These are phyloP conservation scores for Eulemur macaco DNA, from an alignment of 2,113 vertebrate species.

Conservation along the genomic window DNA sequence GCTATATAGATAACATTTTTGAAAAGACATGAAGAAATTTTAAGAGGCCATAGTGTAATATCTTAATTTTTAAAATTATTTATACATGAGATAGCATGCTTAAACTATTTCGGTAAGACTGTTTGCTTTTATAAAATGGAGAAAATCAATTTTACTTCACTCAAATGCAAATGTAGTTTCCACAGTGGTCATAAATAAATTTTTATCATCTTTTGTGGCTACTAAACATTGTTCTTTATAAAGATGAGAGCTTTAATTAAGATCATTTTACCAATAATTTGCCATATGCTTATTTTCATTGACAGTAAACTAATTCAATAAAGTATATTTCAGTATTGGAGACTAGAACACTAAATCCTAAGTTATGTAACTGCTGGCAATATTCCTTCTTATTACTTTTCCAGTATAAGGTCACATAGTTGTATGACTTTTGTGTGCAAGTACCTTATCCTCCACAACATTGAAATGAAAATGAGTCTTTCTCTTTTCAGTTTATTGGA, in stretches of 20 bases:
- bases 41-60: background rate
- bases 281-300: background rate
- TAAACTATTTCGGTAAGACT: background rate
- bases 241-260: background rate
- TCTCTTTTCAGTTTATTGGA: conserved; percentile 52
- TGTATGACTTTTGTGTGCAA: background rate
- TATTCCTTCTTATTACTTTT: conserved; percentile 33
- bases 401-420: background rate
- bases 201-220: background rate
- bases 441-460: conserved; percentile 16
- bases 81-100: background rate
- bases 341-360: rapidly evolving
- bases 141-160: background rate
- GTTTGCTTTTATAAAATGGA: background rate
- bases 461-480: conserved; percentile 61
- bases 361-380: background rate
- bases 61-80: background rate
- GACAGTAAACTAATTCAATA: conserved; percentile 29
- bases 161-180: background rate
- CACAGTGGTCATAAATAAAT: background rate
- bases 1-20: background rate
- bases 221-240: background rate
- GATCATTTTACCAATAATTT: background rate
- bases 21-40: background rate
- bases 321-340: conserved; percentile 3